Evolutionary conservation across 2,888 invertebrate species (phyloP).

Genomic region (Lumbricus terrestris): DNA sequence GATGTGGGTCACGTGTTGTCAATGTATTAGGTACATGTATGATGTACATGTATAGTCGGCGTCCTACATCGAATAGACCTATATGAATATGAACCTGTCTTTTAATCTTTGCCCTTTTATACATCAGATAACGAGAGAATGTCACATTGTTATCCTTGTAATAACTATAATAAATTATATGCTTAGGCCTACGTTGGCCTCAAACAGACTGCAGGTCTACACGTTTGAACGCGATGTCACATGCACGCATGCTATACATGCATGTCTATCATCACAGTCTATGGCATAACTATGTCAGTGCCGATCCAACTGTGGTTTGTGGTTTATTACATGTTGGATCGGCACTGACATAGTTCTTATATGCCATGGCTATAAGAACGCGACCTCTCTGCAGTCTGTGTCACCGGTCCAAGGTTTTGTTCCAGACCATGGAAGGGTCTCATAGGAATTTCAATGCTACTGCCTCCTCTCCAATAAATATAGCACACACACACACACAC

Average conservation of each 20-base stretch:
- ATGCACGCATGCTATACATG: neutral
- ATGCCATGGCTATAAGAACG: neutral
- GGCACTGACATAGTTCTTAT: too few relatives aligned
- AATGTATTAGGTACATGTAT: neutral
- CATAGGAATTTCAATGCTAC: too few relatives aligned
- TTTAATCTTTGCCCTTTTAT: neutral
- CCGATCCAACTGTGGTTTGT: neutral
- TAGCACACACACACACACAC: too few relatives aligned
- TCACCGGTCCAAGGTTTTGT: too few relatives aligned
- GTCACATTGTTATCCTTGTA: neutral
- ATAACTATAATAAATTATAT: neutral
- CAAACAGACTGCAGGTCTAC: neutral
- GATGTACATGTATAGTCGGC: too few relatives aligned
- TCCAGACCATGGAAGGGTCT: too few relatives aligned
- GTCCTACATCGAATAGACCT: too few relatives aligned
- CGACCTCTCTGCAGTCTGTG: too few relatives aligned
- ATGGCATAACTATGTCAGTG: too few relatives aligned
- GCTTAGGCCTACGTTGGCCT: neutral
- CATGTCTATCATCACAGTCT: too few relatives aligned
- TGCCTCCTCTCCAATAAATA: too few relatives aligned
- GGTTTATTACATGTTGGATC: too few relatives aligned
- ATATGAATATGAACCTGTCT: neutral
- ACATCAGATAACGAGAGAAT: neutral
- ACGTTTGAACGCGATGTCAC: neutral
- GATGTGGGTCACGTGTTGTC: neutral